Evolutionary conservation across 2,888 invertebrate species (phyloP).

Genomic region (Amorpha juglandis): DNA sequence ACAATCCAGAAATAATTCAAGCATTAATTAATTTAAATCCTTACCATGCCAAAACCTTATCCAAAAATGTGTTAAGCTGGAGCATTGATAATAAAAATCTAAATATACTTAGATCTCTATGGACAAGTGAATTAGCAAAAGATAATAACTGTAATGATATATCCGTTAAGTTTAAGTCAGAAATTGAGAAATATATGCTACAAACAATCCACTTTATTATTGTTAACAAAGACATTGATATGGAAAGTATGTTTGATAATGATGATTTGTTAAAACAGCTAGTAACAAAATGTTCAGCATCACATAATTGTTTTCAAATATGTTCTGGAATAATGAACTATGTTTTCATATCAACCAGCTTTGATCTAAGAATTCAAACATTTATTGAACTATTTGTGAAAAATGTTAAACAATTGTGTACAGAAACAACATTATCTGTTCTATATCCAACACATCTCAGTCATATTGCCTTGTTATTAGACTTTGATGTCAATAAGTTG

Average conservation of each 20-base stretch:
- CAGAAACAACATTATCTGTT: constrained; percentile 43
- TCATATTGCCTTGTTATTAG: constrained; percentile 57
- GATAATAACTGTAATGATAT: constrained; percentile 50
- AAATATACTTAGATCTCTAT: constrained; percentile 56
- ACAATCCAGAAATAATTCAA: constrained; percentile 66
- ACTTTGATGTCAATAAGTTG: constrained; percentile 55
- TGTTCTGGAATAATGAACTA: constrained; percentile 61
- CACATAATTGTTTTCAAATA: constrained; percentile 68
- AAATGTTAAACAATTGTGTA: constrained; percentile 49
- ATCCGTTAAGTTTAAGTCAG: constrained; percentile 62
- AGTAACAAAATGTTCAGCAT: constrained; percentile 54
- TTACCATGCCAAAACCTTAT: constrained; percentile 42
- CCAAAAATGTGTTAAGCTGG: constrained; percentile 59
- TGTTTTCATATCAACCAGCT: constrained; percentile 62
- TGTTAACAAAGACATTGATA: constrained; percentile 38
- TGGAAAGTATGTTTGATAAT: constrained; percentile 46
- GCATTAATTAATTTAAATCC: constrained; percentile 66
- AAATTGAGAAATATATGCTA: constrained; percentile 62
- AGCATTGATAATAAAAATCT: constrained; percentile 40
- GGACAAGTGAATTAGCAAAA: constrained; percentile 46
- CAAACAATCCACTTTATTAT: constrained; percentile 48
- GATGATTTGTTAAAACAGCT: constrained; percentile 43
- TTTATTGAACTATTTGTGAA: constrained; percentile 58
- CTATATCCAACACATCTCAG: constrained; percentile 60
- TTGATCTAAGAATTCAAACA: constrained; percentile 48